Evolutionary conservation across 2,888 invertebrate genomes (phyloP).

Genomic region (Dyspetes luteomarginatus): DNA sequence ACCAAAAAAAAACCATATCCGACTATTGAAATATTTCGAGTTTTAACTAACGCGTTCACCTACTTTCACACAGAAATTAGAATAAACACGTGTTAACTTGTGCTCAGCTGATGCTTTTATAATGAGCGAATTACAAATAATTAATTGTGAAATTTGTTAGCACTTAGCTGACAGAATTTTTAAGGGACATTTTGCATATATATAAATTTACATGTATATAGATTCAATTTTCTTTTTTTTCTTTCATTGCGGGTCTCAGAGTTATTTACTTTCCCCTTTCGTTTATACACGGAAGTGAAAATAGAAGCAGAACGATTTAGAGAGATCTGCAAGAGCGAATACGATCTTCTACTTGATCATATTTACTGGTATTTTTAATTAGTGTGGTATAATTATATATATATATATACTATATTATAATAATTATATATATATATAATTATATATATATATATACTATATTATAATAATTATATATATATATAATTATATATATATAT

Average conservation of each 20-base stretch:
- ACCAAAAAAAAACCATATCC: too few relatives aligned
- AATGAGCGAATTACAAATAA: neutral
- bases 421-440: neutral
- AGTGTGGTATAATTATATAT: neutral
- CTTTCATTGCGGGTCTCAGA: neutral
- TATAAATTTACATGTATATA: neutral
- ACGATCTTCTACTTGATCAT: neutral
- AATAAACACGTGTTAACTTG: neutral
- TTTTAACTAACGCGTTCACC: constrained; percentile 9
- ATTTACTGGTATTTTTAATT: neutral
- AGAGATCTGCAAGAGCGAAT: neutral
- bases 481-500: too few relatives aligned
- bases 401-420: too few relatives aligned
- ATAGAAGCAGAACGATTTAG: constrained; percentile 36
- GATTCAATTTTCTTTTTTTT: neutral
- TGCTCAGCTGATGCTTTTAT: neutral
- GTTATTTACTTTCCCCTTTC: constrained; percentile 76
- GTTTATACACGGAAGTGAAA: constrained; percentile 78
- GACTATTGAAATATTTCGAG: neutral
- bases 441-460: neutral
- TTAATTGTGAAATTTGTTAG: neutral
- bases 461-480: too few relatives aligned
- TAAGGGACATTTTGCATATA: neutral
- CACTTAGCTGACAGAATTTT: neutral
- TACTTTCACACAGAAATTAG: constrained; percentile 50